Conservation (phyloP, 2,888 invertebrate genomes). For the Tetragonisca angustula region DNA sequence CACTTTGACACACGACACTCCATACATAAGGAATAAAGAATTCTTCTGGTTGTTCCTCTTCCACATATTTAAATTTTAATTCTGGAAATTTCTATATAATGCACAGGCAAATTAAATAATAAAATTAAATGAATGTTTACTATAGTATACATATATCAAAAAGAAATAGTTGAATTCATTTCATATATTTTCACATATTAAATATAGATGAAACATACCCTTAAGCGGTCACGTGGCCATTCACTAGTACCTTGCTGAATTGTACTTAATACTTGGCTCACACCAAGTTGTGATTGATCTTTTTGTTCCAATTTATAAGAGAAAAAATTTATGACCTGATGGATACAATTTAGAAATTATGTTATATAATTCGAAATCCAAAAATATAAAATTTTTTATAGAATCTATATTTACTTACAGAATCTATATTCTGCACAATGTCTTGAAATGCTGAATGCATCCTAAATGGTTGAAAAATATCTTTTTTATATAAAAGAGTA, state of each 20-base stretch:
- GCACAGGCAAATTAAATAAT: background rate
- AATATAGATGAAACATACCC: slow-evolving; percentile 86
- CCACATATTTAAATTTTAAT: slow-evolving; percentile 99
- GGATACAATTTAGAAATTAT: background rate
- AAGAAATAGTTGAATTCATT: too few species aligned
- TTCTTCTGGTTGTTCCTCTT: slow-evolving; percentile 99
- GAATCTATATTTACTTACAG: slow-evolving; percentile 86
- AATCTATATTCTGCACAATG: slow-evolving; percentile 97
- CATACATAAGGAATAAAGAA: slow-evolving; percentile 99
- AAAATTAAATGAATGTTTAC: background rate
- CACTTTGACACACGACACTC: slow-evolving; percentile 90
- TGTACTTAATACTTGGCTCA: slow-evolving; percentile 93
- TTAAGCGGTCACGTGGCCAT: slow-evolving; percentile 97
- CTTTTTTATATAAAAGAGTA: slow-evolving; percentile 94
- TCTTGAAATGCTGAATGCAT: slow-evolving; percentile 96
- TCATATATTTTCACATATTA: background rate
- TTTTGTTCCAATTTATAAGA: slow-evolving; percentile 87
- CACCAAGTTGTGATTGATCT: slow-evolving; percentile 88
- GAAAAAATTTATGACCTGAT: slow-evolving; percentile 89
- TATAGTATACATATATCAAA: too few species aligned
- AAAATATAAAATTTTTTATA: background rate
- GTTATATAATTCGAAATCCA: background rate
- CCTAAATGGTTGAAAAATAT: slow-evolving; percentile 94
- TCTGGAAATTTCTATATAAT: slow-evolving; percentile 96
- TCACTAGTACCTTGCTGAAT: slow-evolving; percentile 96